Base-by-base conservation (phyloP, 92 coral and sea anemone genomes). In the Meandrina meandrites region DNA sequence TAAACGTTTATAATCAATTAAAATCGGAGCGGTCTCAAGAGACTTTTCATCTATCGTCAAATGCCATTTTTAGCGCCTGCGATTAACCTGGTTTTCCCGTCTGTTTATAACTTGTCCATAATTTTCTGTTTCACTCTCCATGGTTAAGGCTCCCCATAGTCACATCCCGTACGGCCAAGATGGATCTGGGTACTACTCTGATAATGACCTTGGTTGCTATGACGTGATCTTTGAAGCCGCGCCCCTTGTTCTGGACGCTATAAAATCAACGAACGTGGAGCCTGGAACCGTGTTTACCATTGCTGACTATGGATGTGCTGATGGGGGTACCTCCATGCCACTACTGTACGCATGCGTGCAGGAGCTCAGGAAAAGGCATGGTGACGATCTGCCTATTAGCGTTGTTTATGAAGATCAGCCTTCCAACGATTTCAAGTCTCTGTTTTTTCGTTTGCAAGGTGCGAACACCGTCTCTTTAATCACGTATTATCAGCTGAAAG, bases 321-420 rank as follows among this genome's bases (percentile, higher is more conserved):
- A 92, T 87, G 95, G 95, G 22, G 95, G 95, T 1, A 93, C 94
- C 17, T 93, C 96, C 17, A 93, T 93, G 96, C 96, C 96, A 3
- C 90, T 93, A 0, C 37, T 93, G 10, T 62, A 62, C 69, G 69
- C 69, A 62, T 62, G 69, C 69, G 69, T 62, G 1, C 30, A 24
- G 24, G 69, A 62, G 69, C 69, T 62, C 4, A n/a, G 69, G 19
- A 68, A 81, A 45, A 62, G 30, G 1, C 66, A 28, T 13, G 51
- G 45, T n/a, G 51, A 74, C 78, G 51, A 62, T n/a, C 12, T 62
- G 2, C 12, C 76, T 22, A 81, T 40, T 17, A 17, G 22, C 51
- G 78, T 35, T 30, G 60, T 92, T 78, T 94, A 94, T 85, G 96
- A 94, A 66, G 96, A 94, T 80, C 96, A 94, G 78, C 94, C 96